Evolutionary conservation across 2,797 vertebrate species (phyloP).

Genomic region (Danionella dracula): DNA sequence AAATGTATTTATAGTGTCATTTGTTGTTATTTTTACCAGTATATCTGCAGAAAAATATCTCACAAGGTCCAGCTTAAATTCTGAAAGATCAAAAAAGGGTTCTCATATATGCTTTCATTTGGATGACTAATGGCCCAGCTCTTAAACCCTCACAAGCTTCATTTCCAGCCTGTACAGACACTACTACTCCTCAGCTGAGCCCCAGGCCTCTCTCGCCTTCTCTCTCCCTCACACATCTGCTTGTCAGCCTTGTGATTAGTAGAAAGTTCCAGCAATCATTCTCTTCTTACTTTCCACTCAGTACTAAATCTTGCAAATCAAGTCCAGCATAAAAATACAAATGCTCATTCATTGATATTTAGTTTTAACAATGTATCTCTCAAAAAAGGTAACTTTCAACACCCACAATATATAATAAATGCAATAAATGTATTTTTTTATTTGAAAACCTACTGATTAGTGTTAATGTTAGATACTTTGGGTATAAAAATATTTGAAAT

Average conservation of each 20-base stretch:
- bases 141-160: conserved; percentile 6
- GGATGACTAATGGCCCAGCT: conserved; percentile 51
- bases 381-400: too few relatives aligned
- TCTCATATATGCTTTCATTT: conserved; percentile 40
- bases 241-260: neutral
- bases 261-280: neutral
- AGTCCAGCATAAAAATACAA: too few relatives aligned
- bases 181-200: neutral
- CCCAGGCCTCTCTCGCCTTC: neutral
- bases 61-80: conserved; percentile 31
- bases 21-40: conserved; percentile 5
- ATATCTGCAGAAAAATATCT: conserved; percentile 14
- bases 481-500: too few relatives aligned
- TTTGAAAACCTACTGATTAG: too few relatives aligned
- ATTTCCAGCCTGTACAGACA: neutral
- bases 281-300: too few relatives aligned
- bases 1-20: conserved; percentile 2
- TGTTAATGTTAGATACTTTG: too few relatives aligned
- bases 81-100: conserved; percentile 38
- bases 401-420: too few relatives aligned
- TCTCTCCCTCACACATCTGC: conserved; percentile 4
- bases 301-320: too few relatives aligned
- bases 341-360: too few relatives aligned
- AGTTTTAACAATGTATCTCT: too few relatives aligned
- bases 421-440: too few relatives aligned